phyloP scores from a whole-genome alignment of 1,140 invertebrate genomes.

The Cheumatopsyche charites region DNA sequence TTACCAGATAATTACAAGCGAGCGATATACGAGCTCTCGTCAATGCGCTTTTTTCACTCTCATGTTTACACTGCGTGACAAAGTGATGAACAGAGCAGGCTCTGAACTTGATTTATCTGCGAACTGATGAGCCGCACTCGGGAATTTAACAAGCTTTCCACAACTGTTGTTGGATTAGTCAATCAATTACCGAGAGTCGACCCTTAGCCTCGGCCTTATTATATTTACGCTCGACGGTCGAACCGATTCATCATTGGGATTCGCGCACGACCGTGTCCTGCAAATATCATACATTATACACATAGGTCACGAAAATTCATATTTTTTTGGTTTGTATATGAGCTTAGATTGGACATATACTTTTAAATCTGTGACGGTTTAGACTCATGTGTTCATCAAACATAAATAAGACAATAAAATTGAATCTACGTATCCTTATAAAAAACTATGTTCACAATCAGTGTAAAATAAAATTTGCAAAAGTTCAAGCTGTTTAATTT shows the following conservation, averaged over 20 bases:
- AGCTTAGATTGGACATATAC: not conserved
- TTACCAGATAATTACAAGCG: not conserved
- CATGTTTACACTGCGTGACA: conserved; percentile 11
- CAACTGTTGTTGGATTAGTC: conserved; percentile 20
- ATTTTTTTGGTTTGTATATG: not conserved
- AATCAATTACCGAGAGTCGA: conserved; percentile 25
- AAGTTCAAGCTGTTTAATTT: too few relatives aligned
- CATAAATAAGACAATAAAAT: too few relatives aligned
- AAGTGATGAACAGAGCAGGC: conserved; percentile 19
- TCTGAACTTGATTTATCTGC: conserved; percentile 21
- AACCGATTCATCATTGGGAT: conserved; percentile 8
- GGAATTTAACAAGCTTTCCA: conserved; percentile 28
- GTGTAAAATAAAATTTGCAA: too few relatives aligned
- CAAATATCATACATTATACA: too few relatives aligned
- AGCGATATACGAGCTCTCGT: not conserved
- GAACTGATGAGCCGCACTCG: conserved; percentile 8
- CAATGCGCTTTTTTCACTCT: not conserved
- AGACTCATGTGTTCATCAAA: too few relatives aligned
- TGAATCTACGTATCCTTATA: too few relatives aligned
- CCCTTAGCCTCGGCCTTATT: conserved; percentile 22
- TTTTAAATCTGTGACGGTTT: too few relatives aligned
- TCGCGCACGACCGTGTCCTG: not conserved
- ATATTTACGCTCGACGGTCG: conserved; percentile 20
- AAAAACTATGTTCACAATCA: too few relatives aligned
- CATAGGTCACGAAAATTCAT: not conserved